A percentile compares a stretch with the other conserved stretches of the same genome.
Conservation (phyloP, 2,888 invertebrate genomes). For the Pachydiplax longipennis region DNA sequence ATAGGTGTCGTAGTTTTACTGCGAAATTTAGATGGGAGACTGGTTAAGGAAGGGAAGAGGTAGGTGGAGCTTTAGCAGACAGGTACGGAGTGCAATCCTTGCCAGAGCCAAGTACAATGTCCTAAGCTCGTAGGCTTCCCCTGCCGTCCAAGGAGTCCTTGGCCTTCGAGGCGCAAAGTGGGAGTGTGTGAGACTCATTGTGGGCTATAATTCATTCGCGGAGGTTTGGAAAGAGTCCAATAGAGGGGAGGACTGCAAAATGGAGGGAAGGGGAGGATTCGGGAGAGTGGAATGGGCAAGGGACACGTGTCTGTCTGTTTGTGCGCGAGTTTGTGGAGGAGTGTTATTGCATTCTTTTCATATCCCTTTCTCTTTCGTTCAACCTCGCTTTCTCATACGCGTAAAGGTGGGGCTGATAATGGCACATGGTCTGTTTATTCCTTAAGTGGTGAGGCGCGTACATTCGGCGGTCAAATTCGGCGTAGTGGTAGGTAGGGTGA, state of each 20-base stretch:
- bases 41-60: background rate
- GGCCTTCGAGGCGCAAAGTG: slow-evolving; percentile 30
- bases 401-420: no score
- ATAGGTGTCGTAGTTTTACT: background rate
- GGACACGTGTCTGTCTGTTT: no score
- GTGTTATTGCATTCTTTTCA: background rate
- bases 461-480: no score
- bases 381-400: no score
- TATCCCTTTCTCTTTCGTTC: no score
- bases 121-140: background rate
- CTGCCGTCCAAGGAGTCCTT: slow-evolving; percentile 9
- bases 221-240: slow-evolving; percentile 33
- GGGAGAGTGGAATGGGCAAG: background rate
- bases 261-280: background rate
- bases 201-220: slow-evolving; percentile 39
- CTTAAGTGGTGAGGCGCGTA: no score
- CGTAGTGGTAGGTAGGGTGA: no score
- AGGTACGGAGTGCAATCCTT: slow-evolving; percentile 12
- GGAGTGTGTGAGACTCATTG: slow-evolving; percentile 13
- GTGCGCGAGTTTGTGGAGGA: background rate
- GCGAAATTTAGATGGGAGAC: no score
- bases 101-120: slow-evolving; percentile 4
- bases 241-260: background rate
- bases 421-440: no score
- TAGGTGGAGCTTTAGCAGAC: background rate